Conservation (phyloP, 2,113 vertebrate species). For the Nestor notabilis region DNA sequence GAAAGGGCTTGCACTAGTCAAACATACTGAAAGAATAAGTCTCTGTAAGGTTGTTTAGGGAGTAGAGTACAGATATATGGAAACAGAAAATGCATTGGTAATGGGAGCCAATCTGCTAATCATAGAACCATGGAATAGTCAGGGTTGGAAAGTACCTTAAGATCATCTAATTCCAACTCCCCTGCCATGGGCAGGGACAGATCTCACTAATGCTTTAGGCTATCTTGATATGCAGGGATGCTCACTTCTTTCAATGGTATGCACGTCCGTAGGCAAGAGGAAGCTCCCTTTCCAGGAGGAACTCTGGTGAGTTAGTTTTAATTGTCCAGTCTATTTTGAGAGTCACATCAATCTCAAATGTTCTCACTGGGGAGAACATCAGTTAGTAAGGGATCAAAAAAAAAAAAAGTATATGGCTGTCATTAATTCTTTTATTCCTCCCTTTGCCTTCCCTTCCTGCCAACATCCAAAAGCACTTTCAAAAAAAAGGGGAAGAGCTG, state of each 20-base stretch:
- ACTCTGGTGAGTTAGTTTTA: not conserved
- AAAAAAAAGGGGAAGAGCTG: not conserved
- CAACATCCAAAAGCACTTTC: not conserved
- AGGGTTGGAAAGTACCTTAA: not conserved
- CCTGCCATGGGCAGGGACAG: not conserved
- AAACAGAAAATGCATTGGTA: not conserved
- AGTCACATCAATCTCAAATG: not conserved
- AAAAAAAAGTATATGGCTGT: not conserved
- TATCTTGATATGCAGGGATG: not conserved
- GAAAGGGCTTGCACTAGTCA: not conserved
- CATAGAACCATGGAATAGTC: not conserved
- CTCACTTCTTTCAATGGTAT: not conserved
- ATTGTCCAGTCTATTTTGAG: not conserved
- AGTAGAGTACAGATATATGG: not conserved
- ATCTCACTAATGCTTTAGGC: not conserved
- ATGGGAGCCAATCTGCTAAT: not conserved
- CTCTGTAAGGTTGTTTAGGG: not conserved
- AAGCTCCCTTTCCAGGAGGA: not conserved
- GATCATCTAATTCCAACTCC: not conserved
- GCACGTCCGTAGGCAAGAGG: fast-evolving
- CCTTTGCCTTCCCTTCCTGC: not conserved
- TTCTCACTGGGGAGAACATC: not conserved
- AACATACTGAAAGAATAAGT: not conserved
- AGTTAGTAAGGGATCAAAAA: not conserved
- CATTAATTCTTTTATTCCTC: not conserved